A percentile compares a stretch with the other conserved stretches of the same genome.
Evolutionary conservation across 1,140 invertebrate species (phyloP).

Genomic region (Drosophila tsacasi): DNA sequence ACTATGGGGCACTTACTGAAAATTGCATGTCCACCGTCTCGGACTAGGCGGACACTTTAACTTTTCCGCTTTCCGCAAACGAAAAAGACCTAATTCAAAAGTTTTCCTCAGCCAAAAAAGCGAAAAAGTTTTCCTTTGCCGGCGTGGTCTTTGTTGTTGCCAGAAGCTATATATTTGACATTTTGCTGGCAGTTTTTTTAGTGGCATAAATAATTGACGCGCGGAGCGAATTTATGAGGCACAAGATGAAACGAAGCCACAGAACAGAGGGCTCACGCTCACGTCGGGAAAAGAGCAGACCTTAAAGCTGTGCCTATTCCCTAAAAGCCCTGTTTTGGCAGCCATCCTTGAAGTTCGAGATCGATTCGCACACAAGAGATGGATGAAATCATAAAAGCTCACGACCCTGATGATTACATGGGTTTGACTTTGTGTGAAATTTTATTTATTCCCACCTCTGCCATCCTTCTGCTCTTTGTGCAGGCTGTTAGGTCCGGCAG

Average conservation of each 20-base stretch:
- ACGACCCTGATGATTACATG: conserved; percentile 21
- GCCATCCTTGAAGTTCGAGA: not conserved
- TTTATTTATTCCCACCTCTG: conserved; percentile 16
- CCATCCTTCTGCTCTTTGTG: not conserved
- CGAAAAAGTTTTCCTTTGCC: conserved; percentile 35
- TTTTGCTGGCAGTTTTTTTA: conserved; percentile 42
- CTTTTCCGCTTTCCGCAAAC: conserved; percentile 5
- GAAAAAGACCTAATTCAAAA: conserved; percentile 56
- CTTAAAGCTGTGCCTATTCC: conserved; percentile 4
- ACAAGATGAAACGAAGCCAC: conserved; percentile 8
- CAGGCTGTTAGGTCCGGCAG: conserved; percentile 2
- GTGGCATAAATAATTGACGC: conserved; percentile 47
- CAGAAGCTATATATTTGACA: conserved; percentile 33
- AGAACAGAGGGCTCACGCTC: not conserved
- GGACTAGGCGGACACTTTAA: conserved; percentile 28
- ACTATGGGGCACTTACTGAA: conserved; percentile 7
- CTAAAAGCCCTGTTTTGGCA: not conserved
- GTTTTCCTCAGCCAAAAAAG: conserved; percentile 37
- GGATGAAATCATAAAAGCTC: conserved; percentile 19
- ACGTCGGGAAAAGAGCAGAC: not conserved
- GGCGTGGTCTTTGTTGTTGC: conserved; percentile 23
- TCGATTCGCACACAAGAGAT: not conserved
- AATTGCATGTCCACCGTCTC: conserved; percentile 15
- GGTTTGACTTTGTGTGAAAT: conserved; percentile 17
- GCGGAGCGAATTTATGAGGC: conserved; percentile 17